Evolutionary conservation across 2,888 invertebrate genomes (phyloP).

Genomic region (Cryptosula pallasiana): DNA sequence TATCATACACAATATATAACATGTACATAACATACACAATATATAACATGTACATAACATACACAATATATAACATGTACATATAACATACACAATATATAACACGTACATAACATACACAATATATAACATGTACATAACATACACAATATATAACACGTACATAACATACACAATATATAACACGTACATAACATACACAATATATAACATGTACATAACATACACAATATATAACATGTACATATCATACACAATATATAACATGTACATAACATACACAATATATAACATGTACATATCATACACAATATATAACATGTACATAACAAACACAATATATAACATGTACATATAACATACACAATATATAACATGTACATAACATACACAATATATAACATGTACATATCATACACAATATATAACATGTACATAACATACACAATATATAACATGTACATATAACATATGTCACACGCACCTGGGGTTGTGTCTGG

Average conservation of each 20-base stretch:
- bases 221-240: neutral
- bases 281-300: neutral
- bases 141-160: neutral
- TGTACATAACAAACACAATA: neutral
- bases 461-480: neutral
- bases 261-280: neutral
- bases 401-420: neutral
- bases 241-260: neutral
- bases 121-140: neutral
- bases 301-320: neutral
- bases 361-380: neutral
- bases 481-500: conserved; percentile 64
- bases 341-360: neutral
- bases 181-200: neutral
- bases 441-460: neutral
- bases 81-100: neutral
- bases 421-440: neutral
- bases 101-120: neutral
- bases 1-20: neutral
- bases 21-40: neutral
- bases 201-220: neutral
- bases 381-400: neutral
- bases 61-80: neutral
- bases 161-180: neutral
- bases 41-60: neutral